Evolutionary conservation across 2,888 invertebrate species (phyloP).

Genomic region (Cyclophora punctaria): DNA sequence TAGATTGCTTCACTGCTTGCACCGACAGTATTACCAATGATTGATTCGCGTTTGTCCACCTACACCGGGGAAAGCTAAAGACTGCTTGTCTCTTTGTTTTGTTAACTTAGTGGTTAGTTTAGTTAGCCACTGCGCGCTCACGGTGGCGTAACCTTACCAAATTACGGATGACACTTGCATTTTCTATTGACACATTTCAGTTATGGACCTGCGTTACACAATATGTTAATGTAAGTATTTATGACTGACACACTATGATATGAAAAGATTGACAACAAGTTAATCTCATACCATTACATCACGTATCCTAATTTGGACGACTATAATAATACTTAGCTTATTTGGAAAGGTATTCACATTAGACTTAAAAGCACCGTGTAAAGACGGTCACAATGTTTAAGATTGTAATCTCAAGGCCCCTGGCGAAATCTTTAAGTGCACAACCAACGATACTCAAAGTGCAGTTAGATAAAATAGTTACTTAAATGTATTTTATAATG

Average conservation of each 20-base stretch:
- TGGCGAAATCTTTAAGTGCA: background rate
- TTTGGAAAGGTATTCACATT: too few species aligned
- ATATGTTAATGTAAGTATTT: slow-evolving; percentile 8
- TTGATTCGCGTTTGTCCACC: slow-evolving; percentile 39
- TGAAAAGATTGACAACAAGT: too few species aligned
- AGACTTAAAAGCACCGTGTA: too few species aligned
- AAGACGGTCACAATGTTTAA: background rate
- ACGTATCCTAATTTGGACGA: too few species aligned
- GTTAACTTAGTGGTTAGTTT: slow-evolving; percentile 47
- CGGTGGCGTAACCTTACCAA: slow-evolving; percentile 49
- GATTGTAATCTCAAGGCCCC: background rate
- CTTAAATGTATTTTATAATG: slow-evolving; percentile 11
- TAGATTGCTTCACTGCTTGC: slow-evolving; percentile 13
- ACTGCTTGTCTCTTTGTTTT: slow-evolving; percentile 33
- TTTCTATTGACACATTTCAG: slow-evolving; percentile 49
- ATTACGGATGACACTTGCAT: slow-evolving; percentile 51
- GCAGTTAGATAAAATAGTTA: background rate
- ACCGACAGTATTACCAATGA: slow-evolving; percentile 21
- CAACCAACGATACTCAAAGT: background rate
- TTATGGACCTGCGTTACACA: slow-evolving; percentile 32
- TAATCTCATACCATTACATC: too few species aligned
- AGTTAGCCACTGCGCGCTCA: slow-evolving; percentile 32
- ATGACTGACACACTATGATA: too few species aligned
- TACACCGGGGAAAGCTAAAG: slow-evolving; percentile 53
- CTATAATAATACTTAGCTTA: too few species aligned